Conservation (phyloP, 2,888 invertebrate genomes). For the Eupithecia insigniata region DNA sequence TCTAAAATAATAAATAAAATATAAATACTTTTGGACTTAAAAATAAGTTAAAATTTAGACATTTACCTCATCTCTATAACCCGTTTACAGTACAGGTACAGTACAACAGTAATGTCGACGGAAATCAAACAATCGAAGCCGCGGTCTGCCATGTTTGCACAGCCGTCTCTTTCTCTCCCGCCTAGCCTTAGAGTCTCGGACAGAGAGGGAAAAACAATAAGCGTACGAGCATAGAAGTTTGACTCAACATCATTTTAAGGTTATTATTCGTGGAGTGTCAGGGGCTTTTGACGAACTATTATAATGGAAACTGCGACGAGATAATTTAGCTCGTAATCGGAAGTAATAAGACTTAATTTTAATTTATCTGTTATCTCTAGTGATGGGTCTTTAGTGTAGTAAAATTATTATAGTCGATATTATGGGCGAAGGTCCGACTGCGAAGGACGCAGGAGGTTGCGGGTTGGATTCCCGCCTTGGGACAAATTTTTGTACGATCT, state of each 20-base stretch:
- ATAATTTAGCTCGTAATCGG: not conserved
- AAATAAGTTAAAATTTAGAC: too few relatives aligned
- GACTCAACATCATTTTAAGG: not conserved
- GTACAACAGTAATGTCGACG: not conserved
- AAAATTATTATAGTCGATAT: not conserved
- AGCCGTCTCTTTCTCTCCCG: not conserved
- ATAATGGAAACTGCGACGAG: not conserved
- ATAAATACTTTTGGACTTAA: too few relatives aligned
- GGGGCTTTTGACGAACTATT: not conserved
- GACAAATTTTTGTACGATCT: too few relatives aligned
- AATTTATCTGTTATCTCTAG: not conserved
- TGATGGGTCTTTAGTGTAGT: not conserved
- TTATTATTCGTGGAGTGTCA: not conserved
- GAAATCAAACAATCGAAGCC: constrained; percentile 2
- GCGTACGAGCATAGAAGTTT: not conserved
- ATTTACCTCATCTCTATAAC: not conserved
- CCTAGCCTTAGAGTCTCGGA: not conserved
- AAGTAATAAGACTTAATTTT: not conserved
- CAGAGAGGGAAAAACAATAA: not conserved
- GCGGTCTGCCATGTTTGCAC: not conserved
- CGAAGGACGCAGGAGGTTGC: too few relatives aligned
- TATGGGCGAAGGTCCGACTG: too few relatives aligned
- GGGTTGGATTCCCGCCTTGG: too few relatives aligned
- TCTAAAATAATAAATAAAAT: too few relatives aligned
- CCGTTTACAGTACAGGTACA: not conserved